A percentile compares a stretch with the other conserved stretches of the same genome.
phyloP scores from a whole-genome alignment of 2,888 invertebrate species.

The Eristalinus sepulchralis region DNA sequence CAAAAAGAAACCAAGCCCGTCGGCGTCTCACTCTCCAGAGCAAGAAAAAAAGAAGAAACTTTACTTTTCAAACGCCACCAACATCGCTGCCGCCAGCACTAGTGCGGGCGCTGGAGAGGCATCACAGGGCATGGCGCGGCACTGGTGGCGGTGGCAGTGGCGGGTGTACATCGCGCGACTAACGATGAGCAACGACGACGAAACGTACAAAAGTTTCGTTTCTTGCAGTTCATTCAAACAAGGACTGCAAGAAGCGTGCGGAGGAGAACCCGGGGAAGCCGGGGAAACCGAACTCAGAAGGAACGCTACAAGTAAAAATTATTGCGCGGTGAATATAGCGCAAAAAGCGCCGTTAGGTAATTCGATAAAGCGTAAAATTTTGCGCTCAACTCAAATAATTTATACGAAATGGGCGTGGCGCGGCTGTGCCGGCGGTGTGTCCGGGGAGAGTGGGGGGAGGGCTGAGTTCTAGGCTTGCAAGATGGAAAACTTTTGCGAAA shows the following conservation, averaged over 20 bases:
- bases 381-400: constrained; percentile 75
- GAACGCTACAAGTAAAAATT: constrained; percentile 67
- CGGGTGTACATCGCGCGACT: neutral
- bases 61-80: constrained; percentile 43
- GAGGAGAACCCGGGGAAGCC: neutral
- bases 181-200: constrained; percentile 1
- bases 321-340: constrained; percentile 63
- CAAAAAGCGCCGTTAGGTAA: constrained; percentile 77
- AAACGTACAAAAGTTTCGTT: constrained; percentile 38
- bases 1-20: neutral
- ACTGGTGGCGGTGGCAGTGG: too few species aligned
- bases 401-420: constrained; percentile 45
- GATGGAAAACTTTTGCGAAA: constrained; percentile 67
- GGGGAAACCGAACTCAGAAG: neutral
- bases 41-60: constrained; percentile 17
- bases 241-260: neutral
- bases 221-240: constrained; percentile 32
- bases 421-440: neutral
- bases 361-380: constrained; percentile 80
- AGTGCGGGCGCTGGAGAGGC: neutral
- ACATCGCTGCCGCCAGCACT: neutral
- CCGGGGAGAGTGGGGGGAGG: neutral
- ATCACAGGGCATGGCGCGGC: neutral
- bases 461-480: constrained; percentile 5
- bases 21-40: neutral